A percentile compares a stretch with the other conserved stretches of the same genome.
phyloP scores from a whole-genome alignment of 2,888 invertebrate species.

The Eilema depressum region DNA sequence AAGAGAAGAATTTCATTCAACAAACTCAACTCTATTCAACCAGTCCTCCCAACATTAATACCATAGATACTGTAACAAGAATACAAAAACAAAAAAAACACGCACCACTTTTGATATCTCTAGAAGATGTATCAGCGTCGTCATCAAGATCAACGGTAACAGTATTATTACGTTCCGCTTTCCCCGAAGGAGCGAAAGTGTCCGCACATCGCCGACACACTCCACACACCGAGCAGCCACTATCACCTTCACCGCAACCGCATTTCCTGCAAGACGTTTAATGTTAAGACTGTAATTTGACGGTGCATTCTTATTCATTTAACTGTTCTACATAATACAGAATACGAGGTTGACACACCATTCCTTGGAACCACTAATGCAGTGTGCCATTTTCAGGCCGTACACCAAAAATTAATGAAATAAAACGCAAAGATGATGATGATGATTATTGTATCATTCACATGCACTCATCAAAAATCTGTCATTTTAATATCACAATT shows the following conservation, averaged over 20 bases:
- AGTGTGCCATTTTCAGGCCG: too few species aligned
- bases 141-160: conserved; percentile 54
- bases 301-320: neutral
- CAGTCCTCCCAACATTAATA: neutral
- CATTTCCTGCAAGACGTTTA: conserved; percentile 91
- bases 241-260: conserved; percentile 98
- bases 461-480: too few species aligned
- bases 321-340: too few species aligned
- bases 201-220: conserved; percentile 95
- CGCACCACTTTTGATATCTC: conserved; percentile 22
- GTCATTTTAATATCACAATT: too few species aligned
- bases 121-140: conserved; percentile 20
- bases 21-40: too few species aligned
- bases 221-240: conserved; percentile 97
- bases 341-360: too few species aligned
- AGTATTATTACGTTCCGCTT: conserved; percentile 35
- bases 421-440: too few species aligned
- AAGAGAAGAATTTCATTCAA: too few species aligned
- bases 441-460: too few species aligned
- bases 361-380: too few species aligned
- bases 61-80: neutral
- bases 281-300: neutral
- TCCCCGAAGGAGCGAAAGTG: conserved; percentile 43
- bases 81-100: neutral
- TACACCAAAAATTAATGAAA: too few species aligned